Base-by-base conservation (phyloP, 1,140 invertebrate genomes). In the Dufourea novaeangliae region DNA sequence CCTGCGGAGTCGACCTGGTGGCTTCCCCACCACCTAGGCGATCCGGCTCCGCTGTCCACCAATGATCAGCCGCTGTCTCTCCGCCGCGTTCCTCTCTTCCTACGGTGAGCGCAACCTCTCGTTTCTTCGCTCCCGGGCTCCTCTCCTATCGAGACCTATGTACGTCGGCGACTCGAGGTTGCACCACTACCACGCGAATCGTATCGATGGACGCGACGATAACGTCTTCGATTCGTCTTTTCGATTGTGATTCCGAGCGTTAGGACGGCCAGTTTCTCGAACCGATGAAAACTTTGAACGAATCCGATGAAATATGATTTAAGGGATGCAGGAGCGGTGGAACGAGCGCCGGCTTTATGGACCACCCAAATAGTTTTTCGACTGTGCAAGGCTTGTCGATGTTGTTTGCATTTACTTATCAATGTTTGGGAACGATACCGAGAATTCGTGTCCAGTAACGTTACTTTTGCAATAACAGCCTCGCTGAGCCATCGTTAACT, bases 41-140 rank as follows among this genome's bases (percentile, higher is more conserved):
- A 77, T 82, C 78, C 80, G 62, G 64, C 79, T 73, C 29, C 46
- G 71, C 78, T 90, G 90, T 89, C 90, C 90, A 85, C 91, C 91
- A 92, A 92, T 92, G 90, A 91, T 92, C 90, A 87, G 85, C 89
- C 86, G 87, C 86, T 91, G 90, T 92, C 89, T 91, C 84, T 84
- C 73, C 84, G 79, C 77, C 79, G 78, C 78, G 77, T 81, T 79
- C 41, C 74, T 63, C 81, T 77, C 81, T 78, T 66, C 78, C 77
- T 80, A 63, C 83, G 78, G 74, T n/a, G 62, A 56, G 78, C 77
- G 78, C 78, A 68, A 80, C 80, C 73, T 85, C 78, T 84, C 78
- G 78, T 74, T 74, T 78, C 83, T 84, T 84, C 71, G 67, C 69
- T 79, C 71, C 66, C 52, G 34, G 67, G 57, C 56, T 72, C 63